Conservation (phyloP, 2,113 vertebrate genomes). For the Mesoclemmys tuberculata region DNA sequence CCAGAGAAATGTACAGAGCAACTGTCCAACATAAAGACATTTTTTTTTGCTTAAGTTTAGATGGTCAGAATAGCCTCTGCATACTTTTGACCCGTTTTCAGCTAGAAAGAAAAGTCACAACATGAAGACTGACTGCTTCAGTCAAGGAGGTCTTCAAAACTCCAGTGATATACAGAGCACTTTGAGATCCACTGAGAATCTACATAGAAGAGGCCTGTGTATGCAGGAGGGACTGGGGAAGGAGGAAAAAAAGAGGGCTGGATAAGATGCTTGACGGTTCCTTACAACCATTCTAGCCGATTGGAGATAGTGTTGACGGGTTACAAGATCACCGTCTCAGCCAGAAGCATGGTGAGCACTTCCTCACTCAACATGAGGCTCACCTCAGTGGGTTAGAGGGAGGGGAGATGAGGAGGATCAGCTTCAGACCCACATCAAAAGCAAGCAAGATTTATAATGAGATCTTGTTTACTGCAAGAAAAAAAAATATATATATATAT, state of each 20-base stretch:
- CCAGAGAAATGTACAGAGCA: background rate
- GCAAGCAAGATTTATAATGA: background rate
- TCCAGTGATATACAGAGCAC: background rate
- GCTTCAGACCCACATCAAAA: background rate
- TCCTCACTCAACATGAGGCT: background rate
- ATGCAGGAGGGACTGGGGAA: background rate
- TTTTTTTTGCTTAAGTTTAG: background rate
- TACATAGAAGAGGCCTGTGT: background rate
- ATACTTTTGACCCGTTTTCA: background rate
- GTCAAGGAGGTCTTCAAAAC: background rate
- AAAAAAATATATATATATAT: too few relatives aligned
- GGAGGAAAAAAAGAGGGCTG: background rate
- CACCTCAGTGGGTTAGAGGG: accelerated
- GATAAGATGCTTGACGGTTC: background rate
- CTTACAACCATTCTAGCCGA: background rate
- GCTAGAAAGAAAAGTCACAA: background rate
- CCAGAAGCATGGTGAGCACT: background rate
- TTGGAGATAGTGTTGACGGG: background rate
- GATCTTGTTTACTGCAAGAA: background rate
- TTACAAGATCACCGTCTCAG: background rate
- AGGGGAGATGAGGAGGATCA: background rate
- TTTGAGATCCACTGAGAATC: background rate
- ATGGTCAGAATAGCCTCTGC: background rate
- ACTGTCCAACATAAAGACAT: background rate
- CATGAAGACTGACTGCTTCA: background rate